Conservation (phyloP, 2,888 invertebrate species). For the Caenorhabditis doughertyi region DNA sequence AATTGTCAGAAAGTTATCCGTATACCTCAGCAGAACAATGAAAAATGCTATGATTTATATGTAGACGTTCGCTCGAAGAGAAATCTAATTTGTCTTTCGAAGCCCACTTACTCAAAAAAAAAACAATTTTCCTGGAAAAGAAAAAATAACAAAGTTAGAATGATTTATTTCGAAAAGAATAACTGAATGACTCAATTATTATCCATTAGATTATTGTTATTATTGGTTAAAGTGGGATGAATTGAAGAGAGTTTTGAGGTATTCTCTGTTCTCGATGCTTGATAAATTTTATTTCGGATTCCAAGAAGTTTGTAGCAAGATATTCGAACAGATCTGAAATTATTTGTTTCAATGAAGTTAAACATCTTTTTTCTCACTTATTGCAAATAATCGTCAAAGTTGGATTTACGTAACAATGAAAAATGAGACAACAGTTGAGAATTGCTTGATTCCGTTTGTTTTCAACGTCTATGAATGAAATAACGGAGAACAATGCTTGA, state of each 20-base stretch:
- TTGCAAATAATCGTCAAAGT: slow-evolving; percentile 22
- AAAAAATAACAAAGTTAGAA: background rate
- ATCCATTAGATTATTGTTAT: too few species aligned
- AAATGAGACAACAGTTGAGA: slow-evolving; percentile 16
- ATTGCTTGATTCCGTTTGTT: slow-evolving; percentile 8
- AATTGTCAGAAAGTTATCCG: too few species aligned
- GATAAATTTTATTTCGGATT: background rate
- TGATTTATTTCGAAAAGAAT: background rate
- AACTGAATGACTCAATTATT: too few species aligned
- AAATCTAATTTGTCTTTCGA: too few species aligned
- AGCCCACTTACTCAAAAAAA: too few species aligned
- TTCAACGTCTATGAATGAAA: slow-evolving; percentile 23
- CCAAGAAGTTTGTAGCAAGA: slow-evolving; percentile 1
- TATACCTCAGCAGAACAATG: too few species aligned
- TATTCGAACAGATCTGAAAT: slow-evolving; percentile 8
- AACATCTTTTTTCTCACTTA: background rate
- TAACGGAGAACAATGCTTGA: slow-evolving; percentile 8
- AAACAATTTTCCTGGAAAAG: too few species aligned
- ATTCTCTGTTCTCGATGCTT: background rate
- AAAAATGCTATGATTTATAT: too few species aligned
- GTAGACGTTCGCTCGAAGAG: too few species aligned
- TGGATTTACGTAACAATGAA: slow-evolving; percentile 30
- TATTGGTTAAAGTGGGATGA: background rate
- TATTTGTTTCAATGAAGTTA: background rate
- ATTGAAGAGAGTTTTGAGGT: background rate